phyloP scores from a whole-genome alignment of 2,797 vertebrate species.

The Acomys russatus region DNA sequence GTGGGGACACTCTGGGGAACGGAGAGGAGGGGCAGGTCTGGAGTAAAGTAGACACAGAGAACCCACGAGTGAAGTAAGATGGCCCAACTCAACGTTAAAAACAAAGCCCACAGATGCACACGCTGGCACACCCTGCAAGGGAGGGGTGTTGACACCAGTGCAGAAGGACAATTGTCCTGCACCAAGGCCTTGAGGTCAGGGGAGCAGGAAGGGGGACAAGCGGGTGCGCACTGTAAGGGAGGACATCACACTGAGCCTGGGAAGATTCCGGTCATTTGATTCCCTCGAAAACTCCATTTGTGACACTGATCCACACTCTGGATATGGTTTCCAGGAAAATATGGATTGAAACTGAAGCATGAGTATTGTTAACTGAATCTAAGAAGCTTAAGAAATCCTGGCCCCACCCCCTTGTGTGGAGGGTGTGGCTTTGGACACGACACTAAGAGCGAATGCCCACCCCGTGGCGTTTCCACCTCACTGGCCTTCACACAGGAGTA shows the following conservation, averaged over 20 bases:
- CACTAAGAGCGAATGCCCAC: background rate
- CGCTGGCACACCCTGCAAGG: background rate
- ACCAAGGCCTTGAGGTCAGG: background rate
- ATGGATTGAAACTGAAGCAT: conserved; percentile 46
- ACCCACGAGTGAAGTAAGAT: background rate
- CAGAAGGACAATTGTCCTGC: background rate
- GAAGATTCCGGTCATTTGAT: conserved; percentile 37
- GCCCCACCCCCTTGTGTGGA: background rate
- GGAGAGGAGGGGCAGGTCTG: background rate
- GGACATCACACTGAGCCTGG: background rate
- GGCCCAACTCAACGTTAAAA: background rate
- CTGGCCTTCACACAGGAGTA: background rate
- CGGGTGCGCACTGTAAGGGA: too few relatives aligned
- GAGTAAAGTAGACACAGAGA: background rate
- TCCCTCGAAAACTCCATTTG: background rate
- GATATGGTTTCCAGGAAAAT: conserved; percentile 38
- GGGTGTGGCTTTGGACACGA: background rate
- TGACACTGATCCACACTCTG: background rate
- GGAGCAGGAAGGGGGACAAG: background rate
- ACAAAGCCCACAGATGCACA: background rate
- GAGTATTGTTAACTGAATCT: conserved; percentile 4
- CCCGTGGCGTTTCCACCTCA: background rate
- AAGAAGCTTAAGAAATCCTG: background rate
- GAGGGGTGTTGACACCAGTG: background rate
- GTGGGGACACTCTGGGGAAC: background rate